Conservation (phyloP, 1,140 invertebrate species). For the Spodoptera litura region DNA sequence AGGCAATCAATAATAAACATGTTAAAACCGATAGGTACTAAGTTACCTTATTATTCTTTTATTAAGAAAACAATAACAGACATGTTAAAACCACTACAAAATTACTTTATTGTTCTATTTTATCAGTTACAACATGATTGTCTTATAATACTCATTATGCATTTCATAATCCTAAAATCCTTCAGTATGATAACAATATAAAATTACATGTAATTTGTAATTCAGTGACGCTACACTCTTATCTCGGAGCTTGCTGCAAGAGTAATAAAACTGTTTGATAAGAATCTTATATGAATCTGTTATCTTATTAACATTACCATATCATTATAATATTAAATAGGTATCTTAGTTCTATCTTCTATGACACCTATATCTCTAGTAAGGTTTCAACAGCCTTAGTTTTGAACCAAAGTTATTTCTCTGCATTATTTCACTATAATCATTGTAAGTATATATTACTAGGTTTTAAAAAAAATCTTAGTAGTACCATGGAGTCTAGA, state of each 20-base stretch:
- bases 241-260: background rate
- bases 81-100: no score
- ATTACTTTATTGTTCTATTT: background rate
- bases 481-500: no score
- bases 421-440: no score
- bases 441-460: no score
- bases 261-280: slow-evolving; percentile 4
- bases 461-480: no score
- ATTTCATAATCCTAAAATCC: background rate
- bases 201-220: background rate
- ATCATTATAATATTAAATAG: background rate
- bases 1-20: no score
- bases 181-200: background rate
- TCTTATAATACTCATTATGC: background rate
- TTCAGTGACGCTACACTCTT: background rate
- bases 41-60: no score
- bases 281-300: slow-evolving; percentile 1
- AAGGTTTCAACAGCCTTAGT: no score
- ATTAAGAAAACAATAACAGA: no score
- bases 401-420: no score
- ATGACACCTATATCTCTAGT: background rate
- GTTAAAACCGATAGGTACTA: no score
- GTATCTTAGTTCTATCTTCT: background rate
- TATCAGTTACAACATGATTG: background rate
- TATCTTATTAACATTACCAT: slow-evolving; percentile 5